Evolutionary conservation across 2,113 vertebrate genomes (phyloP), one percentile per base, ranked within the genome.

Genomic region (Labeo rohita): DNA sequence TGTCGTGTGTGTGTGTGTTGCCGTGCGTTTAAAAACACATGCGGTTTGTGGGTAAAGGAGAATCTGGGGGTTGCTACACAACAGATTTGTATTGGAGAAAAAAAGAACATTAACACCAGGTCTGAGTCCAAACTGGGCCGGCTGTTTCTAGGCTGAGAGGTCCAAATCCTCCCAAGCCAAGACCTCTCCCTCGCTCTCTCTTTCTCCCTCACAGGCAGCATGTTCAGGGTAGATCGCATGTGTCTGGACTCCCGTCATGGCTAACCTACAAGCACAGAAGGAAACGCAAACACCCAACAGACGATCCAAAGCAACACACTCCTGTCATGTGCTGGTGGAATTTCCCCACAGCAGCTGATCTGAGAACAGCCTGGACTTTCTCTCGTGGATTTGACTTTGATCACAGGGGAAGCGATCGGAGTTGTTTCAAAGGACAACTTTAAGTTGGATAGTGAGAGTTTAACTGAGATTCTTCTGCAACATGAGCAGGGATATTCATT

Each of bases 221-320:
- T 80, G 79, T 80, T 80, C 56, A 80, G 59, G 78, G 78, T 47
- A 74, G 56, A 47, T 73, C 52, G 18, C 47, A 13, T 77, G 47
- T 63, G 59, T 87, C 88, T 94, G 93, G 92, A 94, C 94, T 92
- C 93, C 93, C 92, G 90, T 87, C 92, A 89, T 84, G 85, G 93
- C 95, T 95, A 93, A 95, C 93, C 94, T 92, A 89, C 90, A 92
- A 95, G 94, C 93, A 95, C 95, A 95, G 94, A 95, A 95, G 94
- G 94, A 95, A 92, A 93, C 88, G 78, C 92, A 94, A 94, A 95
- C 94, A 94, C 93, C 93, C 85, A 90, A 93, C 93, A 94, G 93
- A 95, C 92, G 93, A 94, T 92, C 91, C 91, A 92, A 90, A 92
- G 92, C 90, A 92, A 91, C 84, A 93, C 89, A 90, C 91, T 92